These are phyloP conservation scores for Rhinolophus sinicus DNA, from an alignment of 2,113 vertebrate genomes.

Conservation along the genomic window DNA sequence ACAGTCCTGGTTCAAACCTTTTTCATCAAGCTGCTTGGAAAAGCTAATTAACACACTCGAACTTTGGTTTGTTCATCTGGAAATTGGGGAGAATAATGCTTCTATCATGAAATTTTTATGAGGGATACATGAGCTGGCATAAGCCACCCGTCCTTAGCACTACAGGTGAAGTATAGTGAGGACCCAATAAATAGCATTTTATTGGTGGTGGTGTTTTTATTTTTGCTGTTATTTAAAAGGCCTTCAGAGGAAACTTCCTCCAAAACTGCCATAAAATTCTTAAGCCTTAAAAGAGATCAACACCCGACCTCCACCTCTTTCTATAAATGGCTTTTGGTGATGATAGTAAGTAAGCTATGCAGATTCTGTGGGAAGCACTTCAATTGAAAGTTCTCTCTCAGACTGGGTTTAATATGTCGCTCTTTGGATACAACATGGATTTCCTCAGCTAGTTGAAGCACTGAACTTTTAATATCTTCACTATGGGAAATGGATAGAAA, in stretches of 20 bases:
- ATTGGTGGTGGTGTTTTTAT: not conserved
- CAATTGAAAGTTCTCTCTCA: not conserved
- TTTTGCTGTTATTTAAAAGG: conserved; percentile 11
- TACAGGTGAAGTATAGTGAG: not conserved
- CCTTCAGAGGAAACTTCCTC: not conserved
- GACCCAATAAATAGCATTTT: not conserved
- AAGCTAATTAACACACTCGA: not conserved
- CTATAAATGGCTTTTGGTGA: not conserved
- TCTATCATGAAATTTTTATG: not conserved
- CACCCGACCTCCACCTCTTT: not conserved
- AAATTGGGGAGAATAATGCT: not conserved
- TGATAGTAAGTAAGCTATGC: not conserved
- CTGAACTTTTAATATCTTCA: not conserved
- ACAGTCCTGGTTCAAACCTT: not conserved
- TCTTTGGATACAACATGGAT: not conserved
- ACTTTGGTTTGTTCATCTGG: not conserved
- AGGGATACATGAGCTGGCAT: not conserved
- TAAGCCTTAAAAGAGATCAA: not conserved
- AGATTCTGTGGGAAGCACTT: not conserved
- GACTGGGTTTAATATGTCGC: not conserved
- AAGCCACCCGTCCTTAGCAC: not conserved
- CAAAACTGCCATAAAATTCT: not conserved
- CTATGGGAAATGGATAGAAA: not conserved
- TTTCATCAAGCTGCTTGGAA: not conserved
- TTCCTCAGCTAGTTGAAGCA: not conserved